These are phyloP conservation scores for Styela clava DNA, from an alignment of 23 tunicate species.

Conservation along the genomic window DNA sequence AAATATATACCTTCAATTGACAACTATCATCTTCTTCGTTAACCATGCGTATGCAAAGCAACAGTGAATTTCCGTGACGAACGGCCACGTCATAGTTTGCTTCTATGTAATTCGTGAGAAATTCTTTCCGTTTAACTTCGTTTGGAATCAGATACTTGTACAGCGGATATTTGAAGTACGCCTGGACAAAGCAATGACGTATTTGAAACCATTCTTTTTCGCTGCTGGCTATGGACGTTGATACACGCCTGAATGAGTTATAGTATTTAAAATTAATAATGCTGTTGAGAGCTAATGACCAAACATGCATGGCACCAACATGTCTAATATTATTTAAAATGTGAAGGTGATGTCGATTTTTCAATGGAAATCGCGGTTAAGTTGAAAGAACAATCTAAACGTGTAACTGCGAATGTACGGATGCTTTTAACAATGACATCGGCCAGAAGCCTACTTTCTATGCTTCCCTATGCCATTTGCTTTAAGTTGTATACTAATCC, in stretches of 20 bases:
- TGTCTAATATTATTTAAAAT: too few relatives aligned
- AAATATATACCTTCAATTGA: too few relatives aligned
- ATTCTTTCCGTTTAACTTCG: conserved; percentile 43
- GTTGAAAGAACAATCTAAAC: too few relatives aligned
- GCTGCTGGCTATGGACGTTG: neutral
- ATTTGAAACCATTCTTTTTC: conserved; percentile 42
- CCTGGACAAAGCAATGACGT: conserved; percentile 53
- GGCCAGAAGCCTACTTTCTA: too few relatives aligned
- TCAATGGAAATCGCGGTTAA: too few relatives aligned
- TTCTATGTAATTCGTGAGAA: conserved; percentile 68
- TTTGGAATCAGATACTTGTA: conserved; percentile 80
- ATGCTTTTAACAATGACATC: neutral
- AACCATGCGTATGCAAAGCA: conserved; percentile 42
- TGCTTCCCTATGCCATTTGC: too few relatives aligned
- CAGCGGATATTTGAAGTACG: conserved; percentile 64
- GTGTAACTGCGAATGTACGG: neutral
- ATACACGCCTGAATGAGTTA: neutral
- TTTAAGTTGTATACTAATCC: too few relatives aligned
- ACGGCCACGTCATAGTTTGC: conserved; percentile 83
- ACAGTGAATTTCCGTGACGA: conserved; percentile 55
- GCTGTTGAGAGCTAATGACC: neutral
- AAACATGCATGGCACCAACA: neutral
- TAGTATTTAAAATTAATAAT: too few relatives aligned
- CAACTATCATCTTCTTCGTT: neutral
- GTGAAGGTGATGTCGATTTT: too few relatives aligned